Percentiles rank a stretch among this genome's conserved stretches.
These are phyloP conservation scores for Philypnodon macrostomus DNA, from an alignment of 2,797 vertebrate species.

Conservation along the genomic window DNA sequence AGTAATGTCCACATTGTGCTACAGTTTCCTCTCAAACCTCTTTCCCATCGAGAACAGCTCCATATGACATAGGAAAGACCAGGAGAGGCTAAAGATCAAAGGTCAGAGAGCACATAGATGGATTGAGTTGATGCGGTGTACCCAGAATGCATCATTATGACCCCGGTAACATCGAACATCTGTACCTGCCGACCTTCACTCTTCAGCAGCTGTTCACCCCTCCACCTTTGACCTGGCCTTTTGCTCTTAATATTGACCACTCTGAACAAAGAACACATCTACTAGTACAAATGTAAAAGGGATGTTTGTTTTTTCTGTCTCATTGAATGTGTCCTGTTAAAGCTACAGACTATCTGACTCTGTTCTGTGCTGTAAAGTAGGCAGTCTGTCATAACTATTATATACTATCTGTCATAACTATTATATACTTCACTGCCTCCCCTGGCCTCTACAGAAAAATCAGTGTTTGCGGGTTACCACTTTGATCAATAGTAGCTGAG, in stretches of 20 bases:
- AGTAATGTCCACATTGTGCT: too few relatives aligned
- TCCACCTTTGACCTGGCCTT: constrained; percentile 53
- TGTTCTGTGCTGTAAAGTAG: too few relatives aligned
- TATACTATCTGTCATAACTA: too few relatives aligned
- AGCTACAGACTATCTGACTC: too few relatives aligned
- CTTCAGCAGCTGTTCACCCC: constrained; percentile 62
- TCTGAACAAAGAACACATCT: constrained; percentile 21
- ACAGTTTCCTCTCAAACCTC: constrained; percentile 14
- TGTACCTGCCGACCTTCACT: constrained; percentile 70
- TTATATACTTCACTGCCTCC: too few relatives aligned
- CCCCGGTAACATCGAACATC: constrained; percentile 73
- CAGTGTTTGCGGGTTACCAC: too few relatives aligned
- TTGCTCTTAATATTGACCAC: constrained; percentile 46
- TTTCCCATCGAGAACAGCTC: constrained; percentile 19
- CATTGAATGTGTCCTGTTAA: constrained; percentile 40
- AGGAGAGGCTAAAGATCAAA: constrained; percentile 37
- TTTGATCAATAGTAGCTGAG: too few relatives aligned
- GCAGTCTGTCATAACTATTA: too few relatives aligned
- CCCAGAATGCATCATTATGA: constrained; percentile 68
- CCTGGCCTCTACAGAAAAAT: too few relatives aligned
- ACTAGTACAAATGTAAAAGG: constrained; percentile 12
- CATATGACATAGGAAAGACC: constrained; percentile 27
- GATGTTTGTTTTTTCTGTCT: constrained; percentile 38
- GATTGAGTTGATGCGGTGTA: constrained; percentile 47
- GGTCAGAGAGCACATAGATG: constrained; percentile 63